Conservation (phyloP, 2,113 vertebrate genomes). For the Ctenomys sociabilis region DNA sequence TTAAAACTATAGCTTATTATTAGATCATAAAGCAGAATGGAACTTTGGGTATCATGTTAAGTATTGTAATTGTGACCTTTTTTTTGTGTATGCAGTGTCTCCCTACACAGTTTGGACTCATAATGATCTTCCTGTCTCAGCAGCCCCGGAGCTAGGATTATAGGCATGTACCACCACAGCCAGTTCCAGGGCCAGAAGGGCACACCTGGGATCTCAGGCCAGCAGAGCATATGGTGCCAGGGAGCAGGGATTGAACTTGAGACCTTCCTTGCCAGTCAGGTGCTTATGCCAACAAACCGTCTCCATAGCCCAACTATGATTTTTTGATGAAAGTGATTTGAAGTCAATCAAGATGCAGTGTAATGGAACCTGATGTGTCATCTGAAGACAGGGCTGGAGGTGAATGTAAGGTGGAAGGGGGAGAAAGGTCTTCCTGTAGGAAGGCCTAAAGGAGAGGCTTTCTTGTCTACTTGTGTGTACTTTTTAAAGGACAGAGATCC, state of each 20-base stretch:
- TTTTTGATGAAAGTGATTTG: neutral
- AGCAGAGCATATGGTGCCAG: no score
- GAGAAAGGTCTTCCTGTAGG: neutral
- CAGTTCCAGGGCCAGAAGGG: no score
- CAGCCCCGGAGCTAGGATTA: no score
- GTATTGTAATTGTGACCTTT: constrained; percentile 43
- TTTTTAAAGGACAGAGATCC: neutral
- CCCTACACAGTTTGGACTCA: no score
- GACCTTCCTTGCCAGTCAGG: no score
- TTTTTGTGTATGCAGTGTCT: no score
- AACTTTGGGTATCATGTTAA: neutral
- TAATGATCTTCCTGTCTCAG: no score
- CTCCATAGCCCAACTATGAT: neutral
- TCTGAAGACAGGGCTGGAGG: neutral
- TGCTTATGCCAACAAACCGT: no score
- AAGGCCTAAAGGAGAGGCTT: neutral
- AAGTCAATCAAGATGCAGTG: neutral
- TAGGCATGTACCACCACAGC: no score
- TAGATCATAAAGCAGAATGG: neutral
- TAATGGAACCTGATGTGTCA: neutral
- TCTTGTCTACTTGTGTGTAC: neutral
- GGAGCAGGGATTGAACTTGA: no score
- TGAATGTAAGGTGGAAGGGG: neutral
- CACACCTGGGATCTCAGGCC: no score
- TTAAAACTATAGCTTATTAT: constrained; percentile 10